A percentile compares a stretch with the other conserved stretches of the same genome.
phyloP scores from a whole-genome alignment of 2,888 invertebrate species.

The Drosophila paranaensis region DNA sequence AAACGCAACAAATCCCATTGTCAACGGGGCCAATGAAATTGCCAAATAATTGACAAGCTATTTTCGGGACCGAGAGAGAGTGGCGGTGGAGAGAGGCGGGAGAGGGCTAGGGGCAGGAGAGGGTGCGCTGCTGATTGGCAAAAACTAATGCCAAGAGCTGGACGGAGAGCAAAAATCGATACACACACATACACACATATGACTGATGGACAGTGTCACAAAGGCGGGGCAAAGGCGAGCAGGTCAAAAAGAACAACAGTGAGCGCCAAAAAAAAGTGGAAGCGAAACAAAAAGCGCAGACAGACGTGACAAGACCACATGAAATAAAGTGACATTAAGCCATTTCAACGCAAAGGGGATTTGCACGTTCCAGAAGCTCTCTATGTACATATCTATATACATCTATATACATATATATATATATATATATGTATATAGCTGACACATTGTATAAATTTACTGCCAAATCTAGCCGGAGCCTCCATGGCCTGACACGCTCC shows the following conservation, averaged over 20 bases:
- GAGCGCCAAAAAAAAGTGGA: slow-evolving; percentile 28
- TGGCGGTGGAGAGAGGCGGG: neutral
- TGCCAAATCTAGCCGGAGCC: slow-evolving; percentile 50
- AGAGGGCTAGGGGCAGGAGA: neutral
- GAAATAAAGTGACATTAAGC: slow-evolving; percentile 78
- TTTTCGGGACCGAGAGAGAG: slow-evolving; percentile 25
- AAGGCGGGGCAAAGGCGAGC: neutral
- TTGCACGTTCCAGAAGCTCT: slow-evolving; percentile 53
- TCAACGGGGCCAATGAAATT: slow-evolving; percentile 74
- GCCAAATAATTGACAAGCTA: slow-evolving; percentile 77
- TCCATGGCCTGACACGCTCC: slow-evolving; percentile 31
- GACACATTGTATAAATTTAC: slow-evolving; percentile 70
- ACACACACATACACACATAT: slow-evolving; percentile 37
- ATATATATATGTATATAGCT: slow-evolving; percentile 41
- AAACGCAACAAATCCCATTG: slow-evolving; percentile 75
- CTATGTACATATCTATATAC: slow-evolving; percentile 15
- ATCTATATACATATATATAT: slow-evolving; percentile 27
- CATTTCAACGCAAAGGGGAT: slow-evolving; percentile 78
- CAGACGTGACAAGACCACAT: slow-evolving; percentile 76
- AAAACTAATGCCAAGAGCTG: slow-evolving; percentile 72
- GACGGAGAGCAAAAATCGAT: slow-evolving; percentile 58
- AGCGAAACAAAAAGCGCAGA: slow-evolving; percentile 48
- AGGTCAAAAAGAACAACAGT: slow-evolving; percentile 29
- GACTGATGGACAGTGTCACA: slow-evolving; percentile 69
- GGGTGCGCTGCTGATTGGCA: slow-evolving; percentile 75